phyloP scores from a whole-genome alignment of 2,797 vertebrate species.

The Falco biarmicus region DNA sequence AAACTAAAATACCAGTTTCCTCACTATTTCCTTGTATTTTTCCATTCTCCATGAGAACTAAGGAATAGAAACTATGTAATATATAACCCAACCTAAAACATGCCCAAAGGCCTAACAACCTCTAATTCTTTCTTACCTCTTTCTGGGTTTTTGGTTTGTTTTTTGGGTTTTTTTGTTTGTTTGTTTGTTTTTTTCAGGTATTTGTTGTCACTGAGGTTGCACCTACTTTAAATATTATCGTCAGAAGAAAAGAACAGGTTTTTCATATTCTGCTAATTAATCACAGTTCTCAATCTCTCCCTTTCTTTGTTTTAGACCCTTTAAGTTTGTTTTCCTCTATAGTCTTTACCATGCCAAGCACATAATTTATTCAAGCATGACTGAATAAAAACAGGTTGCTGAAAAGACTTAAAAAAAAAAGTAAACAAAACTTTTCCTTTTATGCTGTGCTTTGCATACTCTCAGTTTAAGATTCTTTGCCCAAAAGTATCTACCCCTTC shows the following conservation, averaged over 20 bases:
- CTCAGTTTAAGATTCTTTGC: neutral
- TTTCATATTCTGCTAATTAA: neutral
- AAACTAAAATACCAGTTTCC: neutral
- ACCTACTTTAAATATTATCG: neutral
- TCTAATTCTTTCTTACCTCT: neutral
- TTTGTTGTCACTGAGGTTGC: neutral
- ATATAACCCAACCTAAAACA: neutral
- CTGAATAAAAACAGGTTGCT: neutral
- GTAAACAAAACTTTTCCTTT: neutral
- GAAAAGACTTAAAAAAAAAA: neutral
- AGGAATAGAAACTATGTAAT: neutral
- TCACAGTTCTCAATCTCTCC: neutral
- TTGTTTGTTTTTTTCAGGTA: neutral
- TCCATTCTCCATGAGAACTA: neutral
- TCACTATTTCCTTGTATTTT: neutral
- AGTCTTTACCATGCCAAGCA: neutral
- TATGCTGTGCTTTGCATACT: neutral
- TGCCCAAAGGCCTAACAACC: neutral
- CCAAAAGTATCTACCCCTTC: neutral
- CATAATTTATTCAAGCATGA: neutral
- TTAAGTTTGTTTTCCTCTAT: neutral
- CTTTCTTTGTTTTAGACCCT: neutral
- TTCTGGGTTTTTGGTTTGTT: neutral
- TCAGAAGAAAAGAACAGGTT: neutral
- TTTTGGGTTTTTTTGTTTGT: too few relatives aligned